Base-by-base conservation (phyloP, 2,113 vertebrate species). In the Anhinga rufa region DNA sequence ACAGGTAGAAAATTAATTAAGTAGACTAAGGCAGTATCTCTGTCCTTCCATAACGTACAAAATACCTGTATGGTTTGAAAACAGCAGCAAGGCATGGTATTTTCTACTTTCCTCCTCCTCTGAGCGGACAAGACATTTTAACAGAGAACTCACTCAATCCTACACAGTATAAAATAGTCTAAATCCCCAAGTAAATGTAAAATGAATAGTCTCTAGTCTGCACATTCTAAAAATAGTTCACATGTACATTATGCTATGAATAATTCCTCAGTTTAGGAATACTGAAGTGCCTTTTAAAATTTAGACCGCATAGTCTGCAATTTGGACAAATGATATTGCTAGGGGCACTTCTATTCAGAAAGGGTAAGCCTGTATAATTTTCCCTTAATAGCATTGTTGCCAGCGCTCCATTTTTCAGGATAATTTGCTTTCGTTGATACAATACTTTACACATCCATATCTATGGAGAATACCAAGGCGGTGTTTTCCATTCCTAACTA, bases 251-350 rank as follows among this genome's bases (percentile, higher is more conserved):
- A 36, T 38, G 81, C 81, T 76, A 62, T 92, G 91, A 97, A 97
- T 94, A 96, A 96, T 97, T 97, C 86, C 86, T 76, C 81, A 72
- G 61, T 65, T 82, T 72, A 29, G 93, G 88, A 86, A 76, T 28
- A 36, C 12, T 74, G 77, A 87, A 46, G 88, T 65, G 88, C 52
- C 25, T 91, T 78, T 89, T 86, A 81, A 72, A 82, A 85, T 84
- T 34, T 52, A 79, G 91, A 40, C 57, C 4, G 38, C 55, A 11
- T 13, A 71, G 66, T 2, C 42, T 92, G 88, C 72, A 75, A 52
- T 84, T 57, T 61, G 92, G 93, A 51, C 93, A 82, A 44, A 26
- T 2, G 21, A 20, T 31, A n/a, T 49, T 68, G 80, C 82, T 68
- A 16, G 51, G 82, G 95, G 82, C 74, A 75, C 36, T 79, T 22